Percentiles rank a stretch among this genome's conserved stretches.
phyloP scores from a whole-genome alignment of 2,113 vertebrate species.

The Entomyzon cyanotis region DNA sequence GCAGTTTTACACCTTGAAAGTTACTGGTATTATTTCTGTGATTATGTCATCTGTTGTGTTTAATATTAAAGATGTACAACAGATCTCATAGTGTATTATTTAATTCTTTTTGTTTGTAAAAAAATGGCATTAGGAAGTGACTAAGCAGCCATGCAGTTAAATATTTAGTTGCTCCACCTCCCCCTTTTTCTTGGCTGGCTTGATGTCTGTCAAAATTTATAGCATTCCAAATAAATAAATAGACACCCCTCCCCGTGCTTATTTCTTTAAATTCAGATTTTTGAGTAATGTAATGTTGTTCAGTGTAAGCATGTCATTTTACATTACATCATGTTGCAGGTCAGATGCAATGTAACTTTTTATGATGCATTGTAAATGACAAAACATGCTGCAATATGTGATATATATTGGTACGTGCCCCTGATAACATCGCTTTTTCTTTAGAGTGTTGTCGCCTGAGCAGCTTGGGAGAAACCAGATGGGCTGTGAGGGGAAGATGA shows the following conservation, averaged over 20 bases:
- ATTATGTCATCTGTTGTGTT: constrained; percentile 31
- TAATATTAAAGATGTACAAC: constrained; percentile 16
- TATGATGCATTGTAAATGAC: constrained; percentile 56
- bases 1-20: background rate
- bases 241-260: background rate
- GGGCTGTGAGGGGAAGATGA: constrained; percentile 61
- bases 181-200: background rate
- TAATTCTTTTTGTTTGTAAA: constrained; percentile 8
- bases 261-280: constrained; percentile 41
- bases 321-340: constrained; percentile 40
- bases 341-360: constrained; percentile 49
- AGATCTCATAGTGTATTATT: constrained; percentile 5
- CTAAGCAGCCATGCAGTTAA: constrained; percentile 42
- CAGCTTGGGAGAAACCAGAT: constrained; percentile 70
- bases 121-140: constrained; percentile 41
- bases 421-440: constrained; percentile 48
- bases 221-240: constrained; percentile 27
- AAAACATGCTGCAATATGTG: constrained; percentile 39
- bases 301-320: constrained; percentile 40
- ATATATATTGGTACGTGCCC: constrained; percentile 25
- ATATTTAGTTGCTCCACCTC: constrained; percentile 20
- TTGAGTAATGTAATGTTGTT: constrained; percentile 22
- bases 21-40: constrained; percentile 2
- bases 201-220: constrained; percentile 34
- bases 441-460: constrained; percentile 41